Base-by-base conservation (phyloP, 1,140 invertebrate genomes). In the Apis dorsata region DNA sequence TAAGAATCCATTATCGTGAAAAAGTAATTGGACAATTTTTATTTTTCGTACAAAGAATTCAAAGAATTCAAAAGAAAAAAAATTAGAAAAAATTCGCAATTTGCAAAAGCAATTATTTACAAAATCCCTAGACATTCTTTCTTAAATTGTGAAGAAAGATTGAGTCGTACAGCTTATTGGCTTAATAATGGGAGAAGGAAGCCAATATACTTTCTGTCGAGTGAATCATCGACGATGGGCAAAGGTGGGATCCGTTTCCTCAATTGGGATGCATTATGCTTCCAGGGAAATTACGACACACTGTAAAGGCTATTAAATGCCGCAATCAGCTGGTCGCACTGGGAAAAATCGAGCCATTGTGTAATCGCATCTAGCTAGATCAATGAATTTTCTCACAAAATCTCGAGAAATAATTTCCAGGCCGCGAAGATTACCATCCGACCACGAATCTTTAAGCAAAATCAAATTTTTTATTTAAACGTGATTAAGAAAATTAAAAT, bases 241-340 rank as follows among this genome's bases (percentile, higher is more conserved):
- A 73, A 87, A 81, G 86, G 82, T 84, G 74, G 81, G 81, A 87
- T 84, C 60, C 82, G 77, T 81, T 87, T 87, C 85, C 73, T 86
- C 68, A 62, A 82, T 65, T 72, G 55, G 80, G 60, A 79, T 71
- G 62, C 55, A 83, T 80, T 87, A 86, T 84, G 69, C 69, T 84
- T 78, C 55, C 69, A 87, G 85, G 78, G 59, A 73, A 82, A 77
- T 86, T 87, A 76, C 85, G 62, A 87, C 86, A 87, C 62, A 24
- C n/a, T 15, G n/a, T 21, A 69, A 49, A 57, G 55, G 53, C 71
- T 55, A 24, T 86, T 86, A 87, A 87, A 84, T 70, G 55, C 60
- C 34, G 57, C 70, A 63, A 69, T 28, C 85, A 79, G 86, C 66
- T 86, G 72, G 72, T 80, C 75, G 63, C 66, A 74, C 79, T 65